phyloP scores from a whole-genome alignment of 2,888 invertebrate species.

The Melanostoma scalare region DNA sequence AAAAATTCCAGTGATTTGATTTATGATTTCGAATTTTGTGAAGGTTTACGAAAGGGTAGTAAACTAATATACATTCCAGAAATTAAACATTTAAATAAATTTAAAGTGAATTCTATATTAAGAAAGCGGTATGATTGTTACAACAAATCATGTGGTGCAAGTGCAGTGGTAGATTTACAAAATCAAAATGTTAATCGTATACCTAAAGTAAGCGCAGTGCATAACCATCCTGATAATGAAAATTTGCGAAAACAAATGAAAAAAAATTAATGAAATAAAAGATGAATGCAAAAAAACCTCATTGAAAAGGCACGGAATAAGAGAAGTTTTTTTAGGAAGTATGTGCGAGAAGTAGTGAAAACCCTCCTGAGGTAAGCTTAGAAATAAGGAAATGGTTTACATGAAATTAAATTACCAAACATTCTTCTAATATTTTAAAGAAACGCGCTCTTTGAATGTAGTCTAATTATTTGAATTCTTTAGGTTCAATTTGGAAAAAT shows the following conservation, averaged over 20 bases:
- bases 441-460: too few species aligned
- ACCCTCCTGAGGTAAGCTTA: background rate
- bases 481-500: too few species aligned
- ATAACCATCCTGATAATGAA: conserved; percentile 4
- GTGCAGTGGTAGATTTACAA: background rate
- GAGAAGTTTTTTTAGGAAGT: conserved; percentile 13
- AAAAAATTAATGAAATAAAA: conserved; percentile 3
- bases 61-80: background rate
- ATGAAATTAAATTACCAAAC: too few species aligned
- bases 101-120: conserved; percentile 6
- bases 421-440: too few species aligned
- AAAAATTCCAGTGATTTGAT: too few species aligned
- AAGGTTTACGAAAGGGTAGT: background rate
- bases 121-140: conserved; percentile 5
- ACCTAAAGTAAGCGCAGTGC: conserved; percentile 7
- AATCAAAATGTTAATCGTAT: conserved; percentile 2
- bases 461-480: too few species aligned
- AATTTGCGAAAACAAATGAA: background rate
- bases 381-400: too few species aligned
- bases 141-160: conserved; percentile 7
- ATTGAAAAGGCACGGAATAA: background rate
- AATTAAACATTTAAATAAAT: conserved; percentile 6
- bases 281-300: background rate
- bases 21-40: background rate
- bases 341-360: background rate